Evolutionary conservation across 2,797 vertebrate species (phyloP).

Genomic region (Chaetophractus vellerosus): DNA sequence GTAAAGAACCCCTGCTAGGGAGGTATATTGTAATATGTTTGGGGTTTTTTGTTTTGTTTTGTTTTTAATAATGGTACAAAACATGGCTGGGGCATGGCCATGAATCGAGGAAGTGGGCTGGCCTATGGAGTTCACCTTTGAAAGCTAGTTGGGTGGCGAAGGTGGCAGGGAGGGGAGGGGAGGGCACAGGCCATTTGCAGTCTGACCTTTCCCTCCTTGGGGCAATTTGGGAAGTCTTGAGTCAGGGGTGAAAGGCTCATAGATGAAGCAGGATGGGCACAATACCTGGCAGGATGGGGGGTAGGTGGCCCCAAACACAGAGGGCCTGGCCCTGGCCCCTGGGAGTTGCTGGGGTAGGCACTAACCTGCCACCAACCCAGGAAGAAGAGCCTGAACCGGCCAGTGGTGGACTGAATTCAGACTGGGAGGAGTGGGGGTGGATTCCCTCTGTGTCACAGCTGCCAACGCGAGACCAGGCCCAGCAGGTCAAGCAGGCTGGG

Average conservation of each 20-base stretch:
- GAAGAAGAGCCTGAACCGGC: slow-evolving; percentile 23
- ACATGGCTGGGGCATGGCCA: slow-evolving; percentile 89
- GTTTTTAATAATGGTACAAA: slow-evolving; percentile 93
- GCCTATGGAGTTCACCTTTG: slow-evolving; percentile 74
- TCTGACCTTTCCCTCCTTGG: slow-evolving; percentile 47
- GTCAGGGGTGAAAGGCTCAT: neutral
- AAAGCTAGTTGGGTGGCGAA: slow-evolving; percentile 46
- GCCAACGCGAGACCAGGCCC: slow-evolving; percentile 65
- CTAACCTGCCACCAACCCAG: neutral
- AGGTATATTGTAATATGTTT: too few species aligned
- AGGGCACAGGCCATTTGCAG: neutral
- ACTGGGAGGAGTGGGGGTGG: slow-evolving; percentile 37
- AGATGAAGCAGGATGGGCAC: slow-evolving; percentile 33
- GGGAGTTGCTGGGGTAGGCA: neutral
- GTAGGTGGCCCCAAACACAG: neutral
- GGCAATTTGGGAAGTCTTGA: slow-evolving; percentile 39
- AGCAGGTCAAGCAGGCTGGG: slow-evolving; percentile 57
- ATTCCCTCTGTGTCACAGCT: slow-evolving; percentile 84
- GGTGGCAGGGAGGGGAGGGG: neutral
- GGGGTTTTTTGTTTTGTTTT: slow-evolving; percentile 91
- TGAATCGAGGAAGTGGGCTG: slow-evolving; percentile 82
- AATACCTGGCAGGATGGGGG: slow-evolving; percentile 29
- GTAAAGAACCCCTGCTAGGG: too few species aligned
- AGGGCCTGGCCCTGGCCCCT: neutral
- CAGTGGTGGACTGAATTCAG: slow-evolving; percentile 68